Percentiles rank a stretch among this genome's conserved stretches.
Evolutionary conservation across 30 jellyfish, hydroid and myxozoan genomes (phyloP).

Genomic region (Hydra vulgaris): DNA sequence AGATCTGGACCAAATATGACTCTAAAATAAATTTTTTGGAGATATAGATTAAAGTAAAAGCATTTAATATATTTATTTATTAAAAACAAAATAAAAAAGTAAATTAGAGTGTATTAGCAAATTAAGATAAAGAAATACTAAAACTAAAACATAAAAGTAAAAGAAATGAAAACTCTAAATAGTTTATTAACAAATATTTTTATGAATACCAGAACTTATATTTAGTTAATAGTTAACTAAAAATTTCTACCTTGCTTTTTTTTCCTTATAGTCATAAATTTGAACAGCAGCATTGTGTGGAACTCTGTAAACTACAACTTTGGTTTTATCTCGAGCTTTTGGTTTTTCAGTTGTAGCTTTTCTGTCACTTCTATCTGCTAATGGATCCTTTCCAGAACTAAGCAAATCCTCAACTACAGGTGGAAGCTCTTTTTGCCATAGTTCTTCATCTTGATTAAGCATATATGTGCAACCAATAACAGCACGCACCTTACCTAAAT

Average conservation of each 20-base stretch:
- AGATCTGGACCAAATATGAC: slow-evolving; percentile 96
- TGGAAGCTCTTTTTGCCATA: slow-evolving; percentile 84
- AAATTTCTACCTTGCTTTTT: slow-evolving; percentile 71
- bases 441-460: slow-evolving; percentile 88
- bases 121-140: background rate
- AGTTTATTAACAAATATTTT: too few species aligned
- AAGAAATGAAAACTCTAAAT: too few species aligned
- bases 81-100: too few species aligned
- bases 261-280: slow-evolving; percentile 89
- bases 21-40: too few species aligned
- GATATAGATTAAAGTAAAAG: background rate
- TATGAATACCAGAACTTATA: too few species aligned
- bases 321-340: slow-evolving; percentile 58
- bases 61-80: background rate
- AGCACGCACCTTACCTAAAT: slow-evolving; percentile 60
- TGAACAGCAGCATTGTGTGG: slow-evolving; percentile 98
- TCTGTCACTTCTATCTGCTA: slow-evolving; percentile 77
- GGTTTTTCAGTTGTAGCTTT: slow-evolving; percentile 25
- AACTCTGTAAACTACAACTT: slow-evolving; percentile 79
- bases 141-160: too few species aligned
- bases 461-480: slow-evolving; percentile 89
- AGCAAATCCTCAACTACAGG: slow-evolving; percentile 95
- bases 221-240: too few species aligned
- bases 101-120: background rate
- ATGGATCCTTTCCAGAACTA: slow-evolving; percentile 77